These are phyloP conservation scores for Enteromius trimaculatus DNA, from an alignment of 2,797 vertebrate genomes.

Conservation along the genomic window DNA sequence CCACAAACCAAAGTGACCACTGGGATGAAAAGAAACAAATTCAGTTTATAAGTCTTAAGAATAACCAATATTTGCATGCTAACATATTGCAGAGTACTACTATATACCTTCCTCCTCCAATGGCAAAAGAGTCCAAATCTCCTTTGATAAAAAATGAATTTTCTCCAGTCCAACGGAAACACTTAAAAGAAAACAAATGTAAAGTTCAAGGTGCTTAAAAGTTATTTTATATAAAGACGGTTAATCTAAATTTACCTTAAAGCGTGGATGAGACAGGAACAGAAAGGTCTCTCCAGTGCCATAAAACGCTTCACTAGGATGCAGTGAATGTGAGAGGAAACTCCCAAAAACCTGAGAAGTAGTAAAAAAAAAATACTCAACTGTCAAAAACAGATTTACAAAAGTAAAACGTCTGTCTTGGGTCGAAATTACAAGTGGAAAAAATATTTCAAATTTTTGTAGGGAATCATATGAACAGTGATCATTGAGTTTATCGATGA, in stretches of 20 bases:
- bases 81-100: not conserved
- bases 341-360: conserved; percentile 77
- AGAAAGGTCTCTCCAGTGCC: conserved; percentile 85
- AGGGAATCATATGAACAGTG: not conserved
- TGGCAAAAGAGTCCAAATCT: conserved; percentile 81
- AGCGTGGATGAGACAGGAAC: conserved; percentile 81
- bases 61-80: not conserved
- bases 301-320: conserved; percentile 79
- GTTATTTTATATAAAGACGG: not conserved
- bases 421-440: not conserved
- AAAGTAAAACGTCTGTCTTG: not conserved
- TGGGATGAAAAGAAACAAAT: conserved; percentile 54
- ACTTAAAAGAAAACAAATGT: conserved; percentile 64
- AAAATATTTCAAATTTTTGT: not conserved
- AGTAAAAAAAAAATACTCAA: not conserved
- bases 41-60: not conserved
- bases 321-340: conserved; percentile 81
- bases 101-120: conserved; percentile 83
- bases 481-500: too few species aligned
- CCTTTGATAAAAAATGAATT: conserved; percentile 87
- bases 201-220: not conserved
- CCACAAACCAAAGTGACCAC: conserved; percentile 85
- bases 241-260: conserved; percentile 71
- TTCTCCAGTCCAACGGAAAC: conserved; percentile 83
- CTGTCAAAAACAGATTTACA: not conserved